Percentiles rank a stretch among this genome's conserved stretches.
These are phyloP conservation scores for Autographa pulchrina DNA, from an alignment of 2,888 invertebrate species.

Conservation along the genomic window DNA sequence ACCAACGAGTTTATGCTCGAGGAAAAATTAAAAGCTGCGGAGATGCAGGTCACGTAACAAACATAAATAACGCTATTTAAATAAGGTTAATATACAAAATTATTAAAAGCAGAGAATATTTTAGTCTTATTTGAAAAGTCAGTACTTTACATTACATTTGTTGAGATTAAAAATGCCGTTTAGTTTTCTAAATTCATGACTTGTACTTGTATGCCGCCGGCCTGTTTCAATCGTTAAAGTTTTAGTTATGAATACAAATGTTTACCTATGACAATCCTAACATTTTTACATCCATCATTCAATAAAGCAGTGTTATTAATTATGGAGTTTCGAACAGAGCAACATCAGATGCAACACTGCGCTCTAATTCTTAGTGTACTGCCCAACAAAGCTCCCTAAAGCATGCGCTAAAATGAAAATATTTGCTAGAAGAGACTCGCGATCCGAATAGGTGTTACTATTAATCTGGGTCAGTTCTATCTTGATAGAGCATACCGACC, in stretches of 20 bases:
- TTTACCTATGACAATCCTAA: too few species aligned
- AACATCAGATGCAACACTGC: background rate
- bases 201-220: background rate
- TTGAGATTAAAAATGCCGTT: background rate
- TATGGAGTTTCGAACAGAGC: too few species aligned
- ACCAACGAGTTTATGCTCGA: constrained; percentile 15
- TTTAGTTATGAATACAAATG: too few species aligned
- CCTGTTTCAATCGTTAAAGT: background rate
- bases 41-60: background rate
- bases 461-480: constrained; percentile 66
- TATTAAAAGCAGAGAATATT: background rate
- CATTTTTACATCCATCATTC: too few species aligned
- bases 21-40: constrained; percentile 15
- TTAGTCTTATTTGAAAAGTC: background rate
- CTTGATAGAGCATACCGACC: constrained; percentile 64
- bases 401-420: constrained; percentile 34
- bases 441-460: constrained; percentile 58
- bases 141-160: background rate
- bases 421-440: constrained; percentile 40
- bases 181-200: background rate
- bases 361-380: background rate
- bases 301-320: too few species aligned
- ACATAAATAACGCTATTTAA: background rate
- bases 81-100: background rate
- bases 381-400: constrained; percentile 18